These are phyloP conservation scores for Hydrolagus affinis DNA, from an alignment of 2,113 vertebrate genomes.

Conservation along the genomic window DNA sequence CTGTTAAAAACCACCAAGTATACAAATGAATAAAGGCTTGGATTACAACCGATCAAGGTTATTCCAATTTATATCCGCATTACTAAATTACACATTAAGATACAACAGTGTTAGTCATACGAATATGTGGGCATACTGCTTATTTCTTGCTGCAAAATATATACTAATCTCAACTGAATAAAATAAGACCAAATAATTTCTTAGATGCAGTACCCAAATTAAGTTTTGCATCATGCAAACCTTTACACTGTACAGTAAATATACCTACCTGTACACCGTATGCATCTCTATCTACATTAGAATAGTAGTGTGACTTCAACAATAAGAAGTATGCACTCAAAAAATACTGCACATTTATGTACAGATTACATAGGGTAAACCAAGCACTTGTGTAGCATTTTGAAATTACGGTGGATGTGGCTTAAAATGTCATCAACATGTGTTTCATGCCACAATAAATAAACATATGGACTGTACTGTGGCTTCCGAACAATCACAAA, in stretches of 20 bases:
- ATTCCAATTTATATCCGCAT: slow-evolving; percentile 59
- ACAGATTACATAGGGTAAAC: slow-evolving; percentile 87
- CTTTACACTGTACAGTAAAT: slow-evolving; percentile 73
- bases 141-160: slow-evolving; percentile 54
- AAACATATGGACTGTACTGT: slow-evolving; percentile 46
- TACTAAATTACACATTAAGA: slow-evolving; percentile 66
- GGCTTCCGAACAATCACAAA: slow-evolving; percentile 47
- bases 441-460: slow-evolving; percentile 78
- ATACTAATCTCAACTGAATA: slow-evolving; percentile 49
- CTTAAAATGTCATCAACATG: slow-evolving; percentile 46
- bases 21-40: slow-evolving; percentile 61
- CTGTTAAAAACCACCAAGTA: slow-evolving; percentile 63
- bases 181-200: slow-evolving; percentile 43
- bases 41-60: slow-evolving; percentile 65
- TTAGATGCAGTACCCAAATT: slow-evolving; percentile 58
- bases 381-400: slow-evolving; percentile 74
- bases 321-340: slow-evolving; percentile 58
- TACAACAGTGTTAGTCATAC: slow-evolving; percentile 62
- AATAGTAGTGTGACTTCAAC: slow-evolving; percentile 62
- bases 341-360: slow-evolving; percentile 81
- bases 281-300: slow-evolving; percentile 71
- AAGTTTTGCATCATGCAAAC: slow-evolving; percentile 48
- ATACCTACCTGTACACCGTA: slow-evolving; percentile 65
- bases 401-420: slow-evolving; percentile 55
- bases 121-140: slow-evolving; percentile 47